A percentile compares a stretch with the other conserved stretches of the same genome.
Evolutionary conservation across 2,797 vertebrate species (phyloP).

Genomic region (Hemibagrus guttatus): DNA sequence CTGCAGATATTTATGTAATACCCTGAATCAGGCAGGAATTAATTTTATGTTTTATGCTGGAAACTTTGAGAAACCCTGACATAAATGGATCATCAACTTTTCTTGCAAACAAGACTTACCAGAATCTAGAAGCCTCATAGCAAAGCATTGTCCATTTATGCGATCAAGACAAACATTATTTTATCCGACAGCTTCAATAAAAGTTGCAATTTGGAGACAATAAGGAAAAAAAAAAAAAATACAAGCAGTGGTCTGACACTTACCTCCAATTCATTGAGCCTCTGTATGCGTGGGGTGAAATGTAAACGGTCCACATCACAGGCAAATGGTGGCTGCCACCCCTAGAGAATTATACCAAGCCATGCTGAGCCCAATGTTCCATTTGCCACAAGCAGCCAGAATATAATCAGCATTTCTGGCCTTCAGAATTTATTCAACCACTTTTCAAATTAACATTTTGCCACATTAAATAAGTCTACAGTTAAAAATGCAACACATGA

Average conservation of each 20-base stretch:
- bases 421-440: too few species aligned
- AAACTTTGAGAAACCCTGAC: background rate
- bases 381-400: conserved; percentile 1
- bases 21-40: background rate
- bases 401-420: background rate
- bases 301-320: conserved; percentile 97
- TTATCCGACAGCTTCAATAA: background rate
- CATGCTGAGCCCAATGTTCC: conserved; percentile 10
- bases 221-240: background rate
- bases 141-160: background rate
- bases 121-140: background rate
- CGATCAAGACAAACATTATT: background rate
- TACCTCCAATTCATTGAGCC: conserved; percentile 98
- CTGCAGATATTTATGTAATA: background rate
- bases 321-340: conserved; percentile 97
- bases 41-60: background rate
- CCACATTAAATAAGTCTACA: background rate
- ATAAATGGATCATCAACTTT: background rate
- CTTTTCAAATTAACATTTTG: background rate
- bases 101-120: background rate
- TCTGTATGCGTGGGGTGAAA: conserved; percentile 95
- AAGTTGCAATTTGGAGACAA: background rate
- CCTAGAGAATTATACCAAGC: conserved; percentile 69
- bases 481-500: background rate
- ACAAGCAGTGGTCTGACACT: conserved; percentile 12